A percentile compares a stretch with the other conserved stretches of the same genome.
These are phyloP conservation scores for Blastobasis lacticolella DNA, from an alignment of 2,888 invertebrate species.

Conservation along the genomic window DNA sequence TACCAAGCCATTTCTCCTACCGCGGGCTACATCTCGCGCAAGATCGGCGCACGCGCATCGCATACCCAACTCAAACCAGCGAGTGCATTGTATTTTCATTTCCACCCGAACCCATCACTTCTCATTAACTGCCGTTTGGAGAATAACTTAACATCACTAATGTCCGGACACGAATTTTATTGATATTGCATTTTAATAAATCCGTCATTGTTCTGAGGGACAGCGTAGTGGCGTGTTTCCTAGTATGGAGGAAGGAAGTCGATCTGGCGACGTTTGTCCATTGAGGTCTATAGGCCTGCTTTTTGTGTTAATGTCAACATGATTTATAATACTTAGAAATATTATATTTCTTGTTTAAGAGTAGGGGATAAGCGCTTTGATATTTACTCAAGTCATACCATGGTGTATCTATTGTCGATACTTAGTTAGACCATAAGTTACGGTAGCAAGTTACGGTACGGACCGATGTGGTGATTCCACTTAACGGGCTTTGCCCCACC, in stretches of 20 bases:
- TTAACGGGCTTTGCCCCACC: no score
- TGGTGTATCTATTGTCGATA: no score
- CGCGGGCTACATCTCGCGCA: constrained; percentile 18
- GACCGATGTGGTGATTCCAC: no score
- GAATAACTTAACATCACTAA: constrained; percentile 71
- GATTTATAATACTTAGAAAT: no score
- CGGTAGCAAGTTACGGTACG: no score
- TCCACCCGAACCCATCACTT: constrained; percentile 73
- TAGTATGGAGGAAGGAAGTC: constrained; percentile 62
- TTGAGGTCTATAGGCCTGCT: no score
- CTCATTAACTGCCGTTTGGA: constrained; percentile 73
- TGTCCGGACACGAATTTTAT: constrained; percentile 73
- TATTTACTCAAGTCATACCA: no score
- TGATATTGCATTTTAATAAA: constrained; percentile 74
- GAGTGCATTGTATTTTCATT: constrained; percentile 64
- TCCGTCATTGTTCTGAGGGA: constrained; percentile 54
- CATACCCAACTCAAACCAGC: constrained; percentile 39
- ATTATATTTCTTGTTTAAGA: no score
- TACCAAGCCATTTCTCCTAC: no score
- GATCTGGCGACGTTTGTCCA: constrained; percentile 12
- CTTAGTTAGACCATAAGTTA: no score
- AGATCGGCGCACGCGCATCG: constrained; percentile 62
- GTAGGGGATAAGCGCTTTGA: no score
- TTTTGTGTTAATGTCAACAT: no score
- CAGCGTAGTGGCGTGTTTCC: constrained; percentile 36